Percentiles rank a stretch among this genome's conserved stretches.
phyloP scores from a whole-genome alignment of 1,140 invertebrate species.

The Nephila pilipes region DNA sequence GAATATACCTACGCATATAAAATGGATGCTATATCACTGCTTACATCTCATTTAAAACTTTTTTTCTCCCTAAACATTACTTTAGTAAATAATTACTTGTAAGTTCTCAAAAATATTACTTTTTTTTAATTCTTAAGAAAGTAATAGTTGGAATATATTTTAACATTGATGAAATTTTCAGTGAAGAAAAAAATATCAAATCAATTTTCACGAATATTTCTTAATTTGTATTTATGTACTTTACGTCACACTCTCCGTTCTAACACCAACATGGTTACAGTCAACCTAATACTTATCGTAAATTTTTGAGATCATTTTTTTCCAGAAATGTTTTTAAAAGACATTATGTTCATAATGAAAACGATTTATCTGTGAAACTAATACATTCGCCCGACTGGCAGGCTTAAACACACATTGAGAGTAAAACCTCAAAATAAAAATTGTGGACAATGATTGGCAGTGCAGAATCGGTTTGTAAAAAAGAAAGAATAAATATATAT shows the following conservation, averaged over 20 bases:
- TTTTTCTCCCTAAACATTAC: no score
- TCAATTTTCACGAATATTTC: no score
- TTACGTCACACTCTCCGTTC: no score
- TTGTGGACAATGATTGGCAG: conserved; percentile 59
- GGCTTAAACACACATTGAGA: conserved; percentile 13
- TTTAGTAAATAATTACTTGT: no score
- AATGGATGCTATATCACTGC: background rate
- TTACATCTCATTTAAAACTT: no score
- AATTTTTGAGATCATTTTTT: background rate
- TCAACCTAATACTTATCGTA: conserved; percentile 22
- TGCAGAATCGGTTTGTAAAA: conserved; percentile 45
- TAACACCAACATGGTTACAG: background rate
- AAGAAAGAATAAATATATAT: conserved; percentile 37
- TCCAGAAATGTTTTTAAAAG: conserved; percentile 22
- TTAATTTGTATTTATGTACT: no score
- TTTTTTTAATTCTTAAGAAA: no score
- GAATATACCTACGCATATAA: background rate
- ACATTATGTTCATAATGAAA: conserved; percentile 11
- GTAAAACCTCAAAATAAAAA: conserved; percentile 47
- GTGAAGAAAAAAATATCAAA: no score
- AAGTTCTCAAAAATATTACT: no score
- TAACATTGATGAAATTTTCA: no score
- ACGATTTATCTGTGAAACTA: conserved; percentile 13
- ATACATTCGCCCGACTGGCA: background rate
- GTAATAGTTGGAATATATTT: no score